Evolutionary conservation across 2,113 vertebrate species (phyloP), one percentile per base, ranked within the genome.

Genomic region (Malurus cyaneus): DNA sequence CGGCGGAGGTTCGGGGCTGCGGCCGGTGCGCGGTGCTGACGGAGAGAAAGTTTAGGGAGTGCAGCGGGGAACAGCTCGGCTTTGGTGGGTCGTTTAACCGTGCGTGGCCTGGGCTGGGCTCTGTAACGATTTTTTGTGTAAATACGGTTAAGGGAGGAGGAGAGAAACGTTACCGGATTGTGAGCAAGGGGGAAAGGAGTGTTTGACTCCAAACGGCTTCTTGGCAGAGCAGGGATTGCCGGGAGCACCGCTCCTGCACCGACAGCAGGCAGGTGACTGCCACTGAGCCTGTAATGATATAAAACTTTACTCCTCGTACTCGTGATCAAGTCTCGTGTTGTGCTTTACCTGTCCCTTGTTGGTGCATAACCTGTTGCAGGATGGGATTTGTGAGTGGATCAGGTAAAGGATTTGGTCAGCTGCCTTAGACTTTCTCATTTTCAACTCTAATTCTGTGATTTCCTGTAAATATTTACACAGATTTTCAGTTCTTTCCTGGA

Each of bases 271-370:
- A 8, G 49, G 24, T 20, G 47, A 0, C 34, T 11, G 23, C 80
- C 21, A 52, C 47, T 9, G 50, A 31, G 10, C 31, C 8, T 6
- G 10, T 10, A 3, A 2, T 0, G 1, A 2, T 10, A 2, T 10
- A 4, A n/a, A 70, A 14, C 47, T 36, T 83, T 8, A 1, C 14
- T 11, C 3, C 2, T 0, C 5, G 11, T 29, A 0, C 34, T 23
- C 5, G 5, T 2, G 7, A 3, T 12, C 2, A 0, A 3, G 10
- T 3, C 25, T 12, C 1, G 5, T 0, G 0, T 3, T 9, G 41
- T 4, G 53, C n/a, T 41, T 46, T 16, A 21, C 6, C 9, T 49
- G 56, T 25, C 16, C 25, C 20, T 25, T 2, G 12, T 5, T 9
- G 11, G 9, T 16, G 25, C 44, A 25, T 11, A 64, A n/a, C 16